Base-by-base conservation (phyloP, 1,140 invertebrate genomes). In the Zaprionus nigranus region DNA sequence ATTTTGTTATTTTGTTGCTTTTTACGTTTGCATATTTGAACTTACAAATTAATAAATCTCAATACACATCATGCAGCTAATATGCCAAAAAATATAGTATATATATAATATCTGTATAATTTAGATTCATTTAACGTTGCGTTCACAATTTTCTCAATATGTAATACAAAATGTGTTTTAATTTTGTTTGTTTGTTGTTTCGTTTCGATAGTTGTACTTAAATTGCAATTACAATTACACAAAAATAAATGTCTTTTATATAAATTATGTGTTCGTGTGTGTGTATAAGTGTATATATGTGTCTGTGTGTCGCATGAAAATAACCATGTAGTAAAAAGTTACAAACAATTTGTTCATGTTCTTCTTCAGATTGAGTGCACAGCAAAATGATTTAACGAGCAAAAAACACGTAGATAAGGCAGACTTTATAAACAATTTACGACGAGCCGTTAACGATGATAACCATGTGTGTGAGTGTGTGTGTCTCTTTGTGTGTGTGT, bases 361-460 rank as follows among this genome's bases (percentile, higher is more conserved):
- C 75, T 61, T 66, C 43, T 75, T 65, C 34, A 62, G 63, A 73
- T 76, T 74, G 78, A 69, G 79, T 74, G 78, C 76, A 83, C 66
- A 87, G 77, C 80, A 69, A 75, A 75, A 74, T 78, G 68, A 71
- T 70, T 82, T 72, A 86, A 82, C 80, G 58, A 75, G 73, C 79
- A 63, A 74, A 82, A 76, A 77, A 76, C 69, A 79, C 85, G 68
- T 60, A 79, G 64, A 82, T 84, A 88, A 88, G 85, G 85, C 85
- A 84, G 84, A 69, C 22, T 68, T 74, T 71, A 67, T 73, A 67
- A 88, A 75, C 78, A 84, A 76, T 75, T 72, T 67, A 70, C 43
- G 75, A 70, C 49, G 68, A 66, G 60, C 54, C 64, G 70, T 73
- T 73, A 59, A 79, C 69, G 38, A 61, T 75, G 67, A 66, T 76